A percentile compares a stretch with the other conserved stretches of the same genome.
phyloP scores from a whole-genome alignment of 1,140 invertebrate genomes.

The Drosophila guanche region DNA sequence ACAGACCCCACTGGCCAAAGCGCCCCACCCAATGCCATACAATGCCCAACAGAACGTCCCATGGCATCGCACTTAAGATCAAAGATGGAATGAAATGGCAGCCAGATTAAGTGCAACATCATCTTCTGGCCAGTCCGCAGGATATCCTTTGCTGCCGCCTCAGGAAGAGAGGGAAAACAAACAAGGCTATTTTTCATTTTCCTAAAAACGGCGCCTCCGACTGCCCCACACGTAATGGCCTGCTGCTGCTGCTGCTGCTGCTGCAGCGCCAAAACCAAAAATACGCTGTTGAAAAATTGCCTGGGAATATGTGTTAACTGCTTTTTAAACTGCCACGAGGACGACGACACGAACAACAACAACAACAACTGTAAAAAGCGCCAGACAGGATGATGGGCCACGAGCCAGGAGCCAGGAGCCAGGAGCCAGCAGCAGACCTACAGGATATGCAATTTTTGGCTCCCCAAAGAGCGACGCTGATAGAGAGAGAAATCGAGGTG shows the following conservation, averaged over 20 bases:
- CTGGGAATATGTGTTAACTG: constrained; percentile 83
- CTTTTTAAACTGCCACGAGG: constrained; percentile 83
- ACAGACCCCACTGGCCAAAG: constrained; percentile 30
- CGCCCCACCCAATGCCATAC: constrained; percentile 3
- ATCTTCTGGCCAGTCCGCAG: constrained; percentile 58
- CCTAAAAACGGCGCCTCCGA: constrained; percentile 61
- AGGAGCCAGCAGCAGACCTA: constrained; percentile 19
- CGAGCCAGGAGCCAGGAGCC: not conserved
- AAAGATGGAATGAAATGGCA: constrained; percentile 56
- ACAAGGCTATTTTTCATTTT: constrained; percentile 82
- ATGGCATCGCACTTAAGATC: too few species aligned
- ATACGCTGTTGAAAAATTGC: constrained; percentile 82
- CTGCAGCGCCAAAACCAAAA: constrained; percentile 68
- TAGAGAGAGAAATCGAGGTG: not conserved
- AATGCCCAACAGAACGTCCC: constrained; percentile 12
- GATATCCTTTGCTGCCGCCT: constrained; percentile 44
- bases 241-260: constrained; percentile 7
- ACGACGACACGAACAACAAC: constrained; percentile 65
- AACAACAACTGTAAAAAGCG: constrained; percentile 15
- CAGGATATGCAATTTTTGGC: constrained; percentile 66
- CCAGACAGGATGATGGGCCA: constrained; percentile 3
- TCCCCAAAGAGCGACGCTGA: constrained; percentile 1
- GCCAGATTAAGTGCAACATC: constrained; percentile 77
- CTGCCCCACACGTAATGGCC: too few species aligned
- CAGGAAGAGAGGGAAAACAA: constrained; percentile 58